Evolutionary conservation across 2,888 invertebrate genomes (phyloP).

Genomic region (Yponomeuta malinellus): DNA sequence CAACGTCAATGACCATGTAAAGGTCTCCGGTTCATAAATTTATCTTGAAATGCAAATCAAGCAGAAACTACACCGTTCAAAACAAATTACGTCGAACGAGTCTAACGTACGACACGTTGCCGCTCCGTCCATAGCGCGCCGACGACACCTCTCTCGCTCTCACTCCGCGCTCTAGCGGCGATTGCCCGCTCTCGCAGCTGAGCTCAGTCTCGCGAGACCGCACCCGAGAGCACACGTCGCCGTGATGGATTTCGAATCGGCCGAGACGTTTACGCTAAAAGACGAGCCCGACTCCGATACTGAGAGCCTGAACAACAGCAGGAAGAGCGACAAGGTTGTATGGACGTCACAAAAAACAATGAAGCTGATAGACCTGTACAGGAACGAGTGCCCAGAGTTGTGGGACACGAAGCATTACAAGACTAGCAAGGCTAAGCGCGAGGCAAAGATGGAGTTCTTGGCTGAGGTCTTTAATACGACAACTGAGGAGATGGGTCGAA

Average conservation of each 20-base stretch:
- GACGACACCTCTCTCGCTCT: neutral
- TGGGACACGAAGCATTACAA: conserved; percentile 58
- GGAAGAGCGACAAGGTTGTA: conserved; percentile 31
- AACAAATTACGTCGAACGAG: neutral
- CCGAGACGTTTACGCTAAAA: conserved; percentile 50
- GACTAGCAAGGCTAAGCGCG: conserved; percentile 45
- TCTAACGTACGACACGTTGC: conserved; percentile 11
- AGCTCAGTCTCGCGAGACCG: conserved; percentile 72
- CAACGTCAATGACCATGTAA: too few species aligned
- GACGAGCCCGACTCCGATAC: conserved; percentile 49
- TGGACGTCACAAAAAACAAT: conserved; percentile 57
- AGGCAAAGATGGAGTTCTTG: conserved; percentile 45
- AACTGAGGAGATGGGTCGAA: conserved; percentile 55
- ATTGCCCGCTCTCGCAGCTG: conserved; percentile 44
- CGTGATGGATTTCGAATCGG: conserved; percentile 54
- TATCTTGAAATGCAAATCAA: neutral
- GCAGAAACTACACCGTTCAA: neutral
- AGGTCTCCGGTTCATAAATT: neutral
- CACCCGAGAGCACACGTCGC: conserved; percentile 42
- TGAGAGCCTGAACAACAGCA: conserved; percentile 28
- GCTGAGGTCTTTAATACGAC: conserved; percentile 55
- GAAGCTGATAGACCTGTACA: conserved; percentile 51
- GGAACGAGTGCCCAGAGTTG: conserved; percentile 54
- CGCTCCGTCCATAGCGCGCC: neutral
- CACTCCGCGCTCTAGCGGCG: neutral